Base-by-base conservation (phyloP, 1,140 invertebrate genomes). In the Plutomurus gul region DNA sequence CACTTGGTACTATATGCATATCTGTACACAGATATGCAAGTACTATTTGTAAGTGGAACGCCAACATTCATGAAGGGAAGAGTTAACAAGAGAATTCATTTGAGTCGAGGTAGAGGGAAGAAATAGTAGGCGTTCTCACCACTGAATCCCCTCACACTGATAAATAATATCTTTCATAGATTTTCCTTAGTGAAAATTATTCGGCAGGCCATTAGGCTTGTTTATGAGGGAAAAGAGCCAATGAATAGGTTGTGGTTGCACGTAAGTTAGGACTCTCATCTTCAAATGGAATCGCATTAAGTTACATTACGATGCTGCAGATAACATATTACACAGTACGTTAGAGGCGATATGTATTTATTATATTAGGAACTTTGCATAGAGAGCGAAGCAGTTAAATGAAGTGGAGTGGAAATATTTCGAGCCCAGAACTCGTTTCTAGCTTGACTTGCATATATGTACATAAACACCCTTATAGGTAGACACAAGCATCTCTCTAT, bases 151-250 rank as follows among this genome's bases (percentile, higher is more conserved):
- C 60, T 78, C 76, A 78, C 30, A 70, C 76, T 78, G 76, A 73
- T 78, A 78, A 78, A 78, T 78, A 78, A 78, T 78, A 40, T 36
- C 76, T 43, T 73, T 73, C 70, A 72, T 78, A 78, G 76, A 78
- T 78, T 78, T 70, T 40, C 51, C 60, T 73, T 33, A 73, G 76
- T 78, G 76, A 78, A 78, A 78, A 78, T 78, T 78, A 78, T 78
- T 78, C 76, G 76, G 76, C 76, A 78, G 76, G 65, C 76, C 65
- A 78, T 78, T 78, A 78, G 20, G 37, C 51, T 78, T 72, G 73
- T 78, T 78, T 78, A 78, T 51, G 76, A 73, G 76, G 27, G 56
- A 65, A 65, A 65, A 33, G 56, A 65, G 30, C 56, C 56, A 65
- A 65, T 65, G 56, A 65, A 65, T 65, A 7, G 30, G 27, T 30